phyloP scores from a whole-genome alignment of 2,888 invertebrate species.

The Scrobipalpa costella region DNA sequence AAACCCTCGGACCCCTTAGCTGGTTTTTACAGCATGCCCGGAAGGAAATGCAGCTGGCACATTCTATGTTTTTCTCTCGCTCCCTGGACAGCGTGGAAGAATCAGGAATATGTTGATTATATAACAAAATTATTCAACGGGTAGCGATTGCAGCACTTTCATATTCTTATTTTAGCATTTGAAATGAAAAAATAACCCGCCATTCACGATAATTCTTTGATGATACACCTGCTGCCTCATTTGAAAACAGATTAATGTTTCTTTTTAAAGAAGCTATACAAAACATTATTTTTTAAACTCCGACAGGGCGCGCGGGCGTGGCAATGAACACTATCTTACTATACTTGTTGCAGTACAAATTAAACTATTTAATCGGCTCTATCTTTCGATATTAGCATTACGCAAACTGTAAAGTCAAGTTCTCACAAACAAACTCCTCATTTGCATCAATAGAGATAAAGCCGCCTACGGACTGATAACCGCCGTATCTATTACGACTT shows the following conservation, averaged over 20 bases:
- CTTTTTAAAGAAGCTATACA: neutral
- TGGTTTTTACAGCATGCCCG: too few species aligned
- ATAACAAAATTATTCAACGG: too few species aligned
- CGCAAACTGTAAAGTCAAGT: conserved; percentile 5
- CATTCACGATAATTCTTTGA: conserved; percentile 10
- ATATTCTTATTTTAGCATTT: neutral
- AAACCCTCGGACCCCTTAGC: too few species aligned
- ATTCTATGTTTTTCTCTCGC: too few species aligned
- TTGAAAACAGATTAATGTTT: neutral
- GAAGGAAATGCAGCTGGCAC: too few species aligned
- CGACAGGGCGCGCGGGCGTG: neutral
- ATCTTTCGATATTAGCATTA: neutral
- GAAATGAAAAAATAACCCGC: neutral
- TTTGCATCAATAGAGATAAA: conserved; percentile 8
- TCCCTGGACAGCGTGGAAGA: too few species aligned
- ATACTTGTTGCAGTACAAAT: neutral
- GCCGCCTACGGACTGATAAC: conserved; percentile 3
- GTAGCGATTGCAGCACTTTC: neutral
- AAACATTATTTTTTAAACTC: neutral
- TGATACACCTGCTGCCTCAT: neutral
- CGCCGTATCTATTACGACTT: conserved; percentile 5
- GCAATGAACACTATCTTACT: neutral
- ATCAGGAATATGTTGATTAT: too few species aligned
- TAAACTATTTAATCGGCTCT: neutral
- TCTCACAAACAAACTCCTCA: conserved; percentile 13